Conservation (phyloP, 2,888 invertebrate genomes). For the Deilephila porcellus region DNA sequence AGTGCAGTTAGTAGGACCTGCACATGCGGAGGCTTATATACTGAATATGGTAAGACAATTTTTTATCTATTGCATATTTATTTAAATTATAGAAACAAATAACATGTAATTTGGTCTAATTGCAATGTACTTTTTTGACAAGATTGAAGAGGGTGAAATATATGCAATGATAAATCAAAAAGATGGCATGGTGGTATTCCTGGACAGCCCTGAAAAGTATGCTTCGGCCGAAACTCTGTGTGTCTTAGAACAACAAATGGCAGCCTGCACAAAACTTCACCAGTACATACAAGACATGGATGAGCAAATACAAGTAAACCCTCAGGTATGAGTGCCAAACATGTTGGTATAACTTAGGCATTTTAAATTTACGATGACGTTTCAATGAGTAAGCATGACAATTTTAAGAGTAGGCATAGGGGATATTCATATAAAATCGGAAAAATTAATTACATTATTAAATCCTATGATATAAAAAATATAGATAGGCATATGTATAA, state of each 20-base stretch:
- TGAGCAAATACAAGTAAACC: slow-evolving; percentile 96
- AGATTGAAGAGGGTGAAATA: slow-evolving; percentile 99
- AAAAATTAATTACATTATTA: too few relatives aligned
- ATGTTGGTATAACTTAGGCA: background rate
- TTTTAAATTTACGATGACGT: too few relatives aligned
- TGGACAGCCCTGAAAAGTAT: slow-evolving; percentile 97
- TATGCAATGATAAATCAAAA: slow-evolving; percentile 98
- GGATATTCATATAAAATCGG: too few relatives aligned
- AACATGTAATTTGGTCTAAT: background rate
- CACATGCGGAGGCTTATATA: slow-evolving; percentile 96
- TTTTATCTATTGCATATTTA: background rate
- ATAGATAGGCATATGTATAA: too few relatives aligned
- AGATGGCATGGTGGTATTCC: slow-evolving; percentile 98
- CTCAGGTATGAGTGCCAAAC: slow-evolving; percentile 83
- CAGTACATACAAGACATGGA: slow-evolving; percentile 96
- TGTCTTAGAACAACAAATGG: slow-evolving; percentile 93
- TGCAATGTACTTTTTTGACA: slow-evolving; percentile 35
- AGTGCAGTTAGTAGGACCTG: slow-evolving; percentile 92
- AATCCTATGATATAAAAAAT: too few relatives aligned
- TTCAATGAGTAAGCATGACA: too few relatives aligned
- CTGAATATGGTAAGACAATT: slow-evolving; percentile 92
- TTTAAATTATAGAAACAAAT: background rate
- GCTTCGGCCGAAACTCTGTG: slow-evolving; percentile 95
- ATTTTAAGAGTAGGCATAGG: too few relatives aligned
- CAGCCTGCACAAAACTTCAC: slow-evolving; percentile 93